Evolutionary conservation across 2,113 vertebrate genomes (phyloP).

Genomic region (Agapornis roseicollis): DNA sequence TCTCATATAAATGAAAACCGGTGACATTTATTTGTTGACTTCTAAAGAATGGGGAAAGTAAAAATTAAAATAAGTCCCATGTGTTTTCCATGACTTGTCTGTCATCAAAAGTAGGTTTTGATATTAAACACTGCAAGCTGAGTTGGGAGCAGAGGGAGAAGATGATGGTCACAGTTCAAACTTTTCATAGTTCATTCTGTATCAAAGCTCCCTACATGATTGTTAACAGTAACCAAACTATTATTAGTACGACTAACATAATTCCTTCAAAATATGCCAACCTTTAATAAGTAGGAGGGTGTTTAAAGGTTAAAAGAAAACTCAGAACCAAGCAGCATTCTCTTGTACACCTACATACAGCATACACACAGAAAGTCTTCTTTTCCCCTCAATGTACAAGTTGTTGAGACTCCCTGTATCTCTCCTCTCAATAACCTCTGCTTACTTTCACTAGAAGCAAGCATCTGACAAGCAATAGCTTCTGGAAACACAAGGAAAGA

Average conservation of each 20-base stretch:
- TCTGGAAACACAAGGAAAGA: neutral
- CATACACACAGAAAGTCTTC: neutral
- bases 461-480: neutral
- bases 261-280: conserved; percentile 19
- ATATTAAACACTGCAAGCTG: neutral
- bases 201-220: neutral
- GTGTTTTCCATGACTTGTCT: neutral
- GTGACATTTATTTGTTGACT: neutral
- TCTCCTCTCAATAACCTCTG: neutral
- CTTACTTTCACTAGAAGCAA: neutral
- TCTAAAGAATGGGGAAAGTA: neutral
- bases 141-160: neutral
- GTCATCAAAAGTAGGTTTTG: neutral
- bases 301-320: conserved; percentile 6
- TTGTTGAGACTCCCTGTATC: neutral
- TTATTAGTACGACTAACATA: conserved; percentile 22
- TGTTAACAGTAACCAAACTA: neutral
- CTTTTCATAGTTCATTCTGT: neutral
- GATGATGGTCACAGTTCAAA: neutral
- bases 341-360: neutral
- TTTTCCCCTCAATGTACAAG: neutral
- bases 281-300: neutral
- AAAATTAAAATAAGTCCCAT: neutral
- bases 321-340: neutral
- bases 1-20: neutral